Base-by-base conservation (phyloP, 2,797 vertebrate genomes). In the Lycodopsis pacificus region DNA sequence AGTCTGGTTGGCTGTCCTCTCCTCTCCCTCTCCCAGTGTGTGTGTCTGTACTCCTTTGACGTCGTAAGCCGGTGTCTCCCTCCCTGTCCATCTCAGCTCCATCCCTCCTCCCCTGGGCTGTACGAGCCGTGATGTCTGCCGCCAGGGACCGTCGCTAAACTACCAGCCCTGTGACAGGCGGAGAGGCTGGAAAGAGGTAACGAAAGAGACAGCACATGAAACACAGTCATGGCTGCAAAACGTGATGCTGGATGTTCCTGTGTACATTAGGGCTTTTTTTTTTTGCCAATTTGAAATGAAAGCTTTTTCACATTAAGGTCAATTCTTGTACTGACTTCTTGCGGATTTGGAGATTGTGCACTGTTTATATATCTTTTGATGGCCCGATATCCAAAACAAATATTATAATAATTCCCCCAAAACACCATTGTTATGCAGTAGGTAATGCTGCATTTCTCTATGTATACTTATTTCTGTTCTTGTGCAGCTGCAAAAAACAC, bases 11-110 rank as follows among this genome's bases (percentile, higher is more conserved):
- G 76, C 79, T 78, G 87, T 94, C 87, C 85, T 89, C 87, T 89
- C 76, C 82, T 73, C 85, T 66, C 87, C 80, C 85, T 83, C 79
- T 54, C 36, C 22, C 32, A 14, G 73, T 68, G 80, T 84, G 82
- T 91, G 90, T 77, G 90, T 91, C 81, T 92, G 86, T 89, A 81
- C 87, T 92, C 89, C 89, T 94, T 95, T 95, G 95, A 96, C 95
- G 95, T 95, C 93, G 95, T 95, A 94, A 95, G 90, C 94, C 94
- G 95, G 95, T 96, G 95, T 96, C 95, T 95, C 95, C 95, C 95
- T 94, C 92, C 91, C 94, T 93, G 95, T 95, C 94, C 92, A 94
- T 94, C 93, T 93, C 92, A 83, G 86, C 89, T 93, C 92, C 93
- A 89, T 88, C 93, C 93, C 94, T 94, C 94, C 93, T 94, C 94